Conservation (phyloP, 2,888 invertebrate genomes). For the Eubasilissa splendida region DNA sequence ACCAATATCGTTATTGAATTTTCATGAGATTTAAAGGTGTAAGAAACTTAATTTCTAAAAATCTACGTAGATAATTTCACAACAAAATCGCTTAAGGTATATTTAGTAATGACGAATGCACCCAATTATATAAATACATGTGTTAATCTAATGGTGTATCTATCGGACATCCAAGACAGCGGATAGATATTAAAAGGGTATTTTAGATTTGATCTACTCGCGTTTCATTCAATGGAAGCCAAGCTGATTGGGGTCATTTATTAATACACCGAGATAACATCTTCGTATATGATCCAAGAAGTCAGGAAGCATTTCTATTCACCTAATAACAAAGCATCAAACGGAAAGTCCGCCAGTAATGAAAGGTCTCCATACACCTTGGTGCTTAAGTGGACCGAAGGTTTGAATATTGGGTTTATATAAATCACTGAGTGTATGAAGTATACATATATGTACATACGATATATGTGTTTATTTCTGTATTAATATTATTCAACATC, state of each 20-base stretch:
- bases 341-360: background rate
- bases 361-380: background rate
- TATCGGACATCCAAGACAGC: slow-evolving; percentile 20
- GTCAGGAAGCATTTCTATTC: slow-evolving; percentile 15
- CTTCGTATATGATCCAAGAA: slow-evolving; percentile 40
- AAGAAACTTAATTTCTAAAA: too few relatives aligned
- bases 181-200: slow-evolving; percentile 42
- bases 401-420: background rate
- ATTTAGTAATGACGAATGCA: slow-evolving; percentile 20
- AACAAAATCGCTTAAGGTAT: background rate
- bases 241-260: slow-evolving; percentile 43
- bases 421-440: too few relatives aligned
- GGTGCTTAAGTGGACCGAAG: background rate
- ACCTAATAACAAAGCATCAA: slow-evolving; percentile 7
- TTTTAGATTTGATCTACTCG: slow-evolving; percentile 13
- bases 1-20: too few relatives aligned
- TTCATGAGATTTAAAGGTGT: too few relatives aligned
- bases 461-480: too few relatives aligned
- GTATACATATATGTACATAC: too few relatives aligned
- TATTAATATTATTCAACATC: too few relatives aligned
- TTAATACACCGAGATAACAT: slow-evolving; percentile 55
- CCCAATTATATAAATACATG: slow-evolving; percentile 43
- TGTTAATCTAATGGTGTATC: slow-evolving; percentile 41
- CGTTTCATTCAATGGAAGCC: slow-evolving; percentile 17
- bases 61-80: background rate